phyloP scores from a whole-genome alignment of 2,113 vertebrate species.

The Bambusicola thoracicus region DNA sequence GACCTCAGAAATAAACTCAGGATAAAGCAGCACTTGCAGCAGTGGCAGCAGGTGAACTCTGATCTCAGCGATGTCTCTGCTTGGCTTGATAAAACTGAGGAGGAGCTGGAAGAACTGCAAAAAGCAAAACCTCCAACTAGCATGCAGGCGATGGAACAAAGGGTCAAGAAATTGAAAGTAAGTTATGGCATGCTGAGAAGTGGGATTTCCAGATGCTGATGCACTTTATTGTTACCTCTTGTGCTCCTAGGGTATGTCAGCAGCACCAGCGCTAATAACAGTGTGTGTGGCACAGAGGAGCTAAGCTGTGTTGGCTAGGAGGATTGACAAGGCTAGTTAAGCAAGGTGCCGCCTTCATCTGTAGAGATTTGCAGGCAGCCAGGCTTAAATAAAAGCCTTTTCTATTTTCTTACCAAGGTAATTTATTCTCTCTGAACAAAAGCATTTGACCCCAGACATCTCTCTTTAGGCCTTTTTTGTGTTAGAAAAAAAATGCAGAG shows the following conservation, averaged over 20 bases:
- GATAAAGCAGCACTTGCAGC: slow-evolving; percentile 77
- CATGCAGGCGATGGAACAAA: slow-evolving; percentile 78
- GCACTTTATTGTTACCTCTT: background rate
- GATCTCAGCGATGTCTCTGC: slow-evolving; percentile 81
- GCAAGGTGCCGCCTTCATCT: background rate
- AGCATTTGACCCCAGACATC: background rate
- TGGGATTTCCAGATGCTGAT: background rate
- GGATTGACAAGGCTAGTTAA: background rate
- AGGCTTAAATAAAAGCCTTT: background rate
- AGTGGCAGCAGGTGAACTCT: slow-evolving; percentile 83
- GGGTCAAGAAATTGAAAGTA: slow-evolving; percentile 85
- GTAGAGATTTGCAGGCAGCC: background rate
- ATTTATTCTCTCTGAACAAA: background rate
- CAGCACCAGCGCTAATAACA: background rate
- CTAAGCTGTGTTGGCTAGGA: background rate
- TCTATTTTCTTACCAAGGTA: background rate
- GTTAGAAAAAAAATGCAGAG: background rate
- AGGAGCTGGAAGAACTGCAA: slow-evolving; percentile 83
- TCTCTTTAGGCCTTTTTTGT: background rate
- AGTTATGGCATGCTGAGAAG: background rate
- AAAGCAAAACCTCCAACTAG: slow-evolving; percentile 63
- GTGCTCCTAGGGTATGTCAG: background rate
- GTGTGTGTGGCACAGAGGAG: background rate
- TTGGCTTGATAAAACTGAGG: slow-evolving; percentile 84
- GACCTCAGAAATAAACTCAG: slow-evolving; percentile 70